phyloP scores from a whole-genome alignment of 2,888 invertebrate genomes.

The Boloria selene region DNA sequence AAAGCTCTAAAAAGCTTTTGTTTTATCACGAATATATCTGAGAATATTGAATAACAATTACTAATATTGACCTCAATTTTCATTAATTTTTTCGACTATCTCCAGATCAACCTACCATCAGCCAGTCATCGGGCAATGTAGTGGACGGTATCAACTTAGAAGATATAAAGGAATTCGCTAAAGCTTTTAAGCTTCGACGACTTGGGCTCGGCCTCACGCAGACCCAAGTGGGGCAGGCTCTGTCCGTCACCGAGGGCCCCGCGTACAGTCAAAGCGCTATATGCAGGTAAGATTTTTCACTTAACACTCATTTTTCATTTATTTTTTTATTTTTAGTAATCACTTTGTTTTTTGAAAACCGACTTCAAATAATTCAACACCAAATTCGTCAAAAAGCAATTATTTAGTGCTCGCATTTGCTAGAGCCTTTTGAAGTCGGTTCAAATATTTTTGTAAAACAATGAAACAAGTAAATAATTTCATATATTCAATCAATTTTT shows the following conservation, averaged over 20 bases:
- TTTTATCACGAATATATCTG: neutral
- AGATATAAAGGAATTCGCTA: constrained; percentile 99
- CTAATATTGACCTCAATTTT: neutral
- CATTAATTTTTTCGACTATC: constrained; percentile 37
- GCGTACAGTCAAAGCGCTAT: constrained; percentile 99
- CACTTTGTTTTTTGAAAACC: constrained; percentile 31
- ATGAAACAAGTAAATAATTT: constrained; percentile 11
- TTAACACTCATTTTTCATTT: constrained; percentile 21
- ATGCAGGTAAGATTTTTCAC: constrained; percentile 89
- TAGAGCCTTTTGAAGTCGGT: constrained; percentile 9
- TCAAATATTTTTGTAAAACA: constrained; percentile 6
- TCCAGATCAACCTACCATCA: constrained; percentile 95
- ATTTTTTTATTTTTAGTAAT: constrained; percentile 17
- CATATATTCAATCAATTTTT: constrained; percentile 24
- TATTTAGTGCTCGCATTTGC: neutral
- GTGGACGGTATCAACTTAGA: constrained; percentile 98
- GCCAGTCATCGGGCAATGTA: constrained; percentile 95
- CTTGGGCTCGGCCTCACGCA: constrained; percentile 97
- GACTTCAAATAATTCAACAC: constrained; percentile 5
- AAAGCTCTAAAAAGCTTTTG: neutral
- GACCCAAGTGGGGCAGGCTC: constrained; percentile 98
- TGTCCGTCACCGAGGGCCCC: constrained; percentile 97
- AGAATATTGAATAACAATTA: too few relatives aligned
- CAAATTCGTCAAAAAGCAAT: neutral
- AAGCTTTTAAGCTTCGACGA: constrained; percentile 96